Conservation (phyloP, 2,888 invertebrate species). For the Andrena camellia region DNA sequence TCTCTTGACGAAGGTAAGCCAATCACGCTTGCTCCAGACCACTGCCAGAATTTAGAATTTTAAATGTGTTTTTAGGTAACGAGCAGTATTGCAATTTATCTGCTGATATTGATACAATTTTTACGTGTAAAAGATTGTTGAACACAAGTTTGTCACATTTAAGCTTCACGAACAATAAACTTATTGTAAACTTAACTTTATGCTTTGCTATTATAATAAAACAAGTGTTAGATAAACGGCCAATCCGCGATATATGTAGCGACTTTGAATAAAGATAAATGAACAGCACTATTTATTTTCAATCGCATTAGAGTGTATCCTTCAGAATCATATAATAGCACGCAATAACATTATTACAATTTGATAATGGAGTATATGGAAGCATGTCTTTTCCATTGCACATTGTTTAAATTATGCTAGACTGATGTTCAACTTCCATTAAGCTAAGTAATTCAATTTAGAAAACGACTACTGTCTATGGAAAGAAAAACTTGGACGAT, state of each 20-base stretch:
- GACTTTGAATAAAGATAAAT: neutral
- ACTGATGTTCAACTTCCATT: neutral
- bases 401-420: neutral
- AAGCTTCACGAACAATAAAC: no score
- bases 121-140: conserved; percentile 5
- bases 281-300: no score
- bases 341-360: neutral
- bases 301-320: conserved; percentile 4
- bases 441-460: neutral
- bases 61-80: conserved; percentile 70
- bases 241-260: no score
- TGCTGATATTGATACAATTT: conserved; percentile 77
- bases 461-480: neutral
- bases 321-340: neutral
- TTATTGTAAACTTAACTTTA: neutral
- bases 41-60: neutral
- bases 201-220: neutral
- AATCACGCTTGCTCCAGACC: neutral
- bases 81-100: conserved; percentile 74
- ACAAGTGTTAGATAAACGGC: neutral
- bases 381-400: neutral
- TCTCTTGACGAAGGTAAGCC: conserved; percentile 72
- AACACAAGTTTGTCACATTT: no score
- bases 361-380: no score
- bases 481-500: neutral